Evolutionary conservation across 2,888 invertebrate genomes (phyloP), one percentile per base, ranked within the genome.

Genomic region (Boloria selene): DNA sequence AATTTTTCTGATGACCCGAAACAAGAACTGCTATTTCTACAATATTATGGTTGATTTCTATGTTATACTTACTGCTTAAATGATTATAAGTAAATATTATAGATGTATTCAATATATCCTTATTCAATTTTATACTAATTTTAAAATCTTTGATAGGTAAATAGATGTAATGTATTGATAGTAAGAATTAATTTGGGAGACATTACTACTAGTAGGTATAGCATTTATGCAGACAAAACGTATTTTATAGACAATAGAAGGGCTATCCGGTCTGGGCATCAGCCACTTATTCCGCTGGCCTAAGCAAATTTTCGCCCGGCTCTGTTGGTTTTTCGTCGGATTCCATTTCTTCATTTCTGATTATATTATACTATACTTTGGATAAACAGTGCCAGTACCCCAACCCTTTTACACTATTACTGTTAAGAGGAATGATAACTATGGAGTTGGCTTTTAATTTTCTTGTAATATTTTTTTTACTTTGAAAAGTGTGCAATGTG

Each of bases 291-390:
- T 88, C 86, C 90, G 88, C 90, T 87, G 87, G 87, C 92, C 93
- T 93, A 93, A 93, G 92, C 92, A 93, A 93, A 93, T 92, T 90
- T 89, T 82, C 86, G 79, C 79, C 83, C 82, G 83, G 76, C 85
- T 82, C 81, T 92, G 91, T 91, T 92, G 90, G 82, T 90, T 92
- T 92, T 92, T 91, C 88, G 84, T 74, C 82, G 84, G 84, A 91
- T 90, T 91, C 86, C 90, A 88, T 89, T 91, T 92, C 92, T 92
- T 92, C 91, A 90, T 89, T 90, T 86, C 89, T 90, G 90, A 91
- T 92, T 91, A 92, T 90, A 86, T 90, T 90, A 92, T 91, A 90
- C 85, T 83, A 90, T 92, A 91, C 90, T 92, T 90, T 90, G 88
- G 83, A 80, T 87, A 90, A 91, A 92, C 91, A 92, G 89, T 89